Evolutionary conservation across 2,888 invertebrate genomes (phyloP).

Genomic region (Yponomeuta malinellus): DNA sequence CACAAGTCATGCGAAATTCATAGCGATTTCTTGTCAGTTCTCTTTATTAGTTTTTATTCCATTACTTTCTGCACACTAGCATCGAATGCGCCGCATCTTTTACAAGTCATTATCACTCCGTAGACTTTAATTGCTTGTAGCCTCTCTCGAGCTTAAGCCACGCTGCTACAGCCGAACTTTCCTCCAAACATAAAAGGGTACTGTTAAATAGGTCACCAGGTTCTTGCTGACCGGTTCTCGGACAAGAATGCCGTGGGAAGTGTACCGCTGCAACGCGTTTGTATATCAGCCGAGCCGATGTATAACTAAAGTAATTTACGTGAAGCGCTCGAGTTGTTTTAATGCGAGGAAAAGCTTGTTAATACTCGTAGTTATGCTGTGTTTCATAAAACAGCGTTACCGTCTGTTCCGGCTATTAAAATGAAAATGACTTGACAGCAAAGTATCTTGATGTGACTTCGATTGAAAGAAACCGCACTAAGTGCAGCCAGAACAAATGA

Average conservation of each 20-base stretch:
- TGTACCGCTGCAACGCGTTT: background rate
- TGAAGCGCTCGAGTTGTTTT: conserved; percentile 1
- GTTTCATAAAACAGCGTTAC: background rate
- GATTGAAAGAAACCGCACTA: background rate
- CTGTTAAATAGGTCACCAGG: background rate
- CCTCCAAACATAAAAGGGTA: background rate
- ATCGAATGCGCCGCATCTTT: background rate
- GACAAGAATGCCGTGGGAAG: conserved; percentile 2
- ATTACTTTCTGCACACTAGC: background rate
- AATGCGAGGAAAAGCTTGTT: background rate
- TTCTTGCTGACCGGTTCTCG: background rate
- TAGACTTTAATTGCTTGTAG: background rate
- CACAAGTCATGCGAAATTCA: conserved; percentile 1
- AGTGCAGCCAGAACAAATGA: background rate
- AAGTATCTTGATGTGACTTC: background rate
- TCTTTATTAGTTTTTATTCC: background rate
- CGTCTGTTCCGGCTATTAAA: background rate
- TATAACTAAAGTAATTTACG: background rate
- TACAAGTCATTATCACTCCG: background rate
- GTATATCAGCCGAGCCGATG: background rate
- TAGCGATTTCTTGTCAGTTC: background rate
- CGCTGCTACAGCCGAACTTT: background rate
- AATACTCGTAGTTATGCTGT: background rate
- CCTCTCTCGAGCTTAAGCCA: background rate
- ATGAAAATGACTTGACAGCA: background rate